Conservation (phyloP, 2,888 invertebrate genomes). For the Asteroscopus sphinx region DNA sequence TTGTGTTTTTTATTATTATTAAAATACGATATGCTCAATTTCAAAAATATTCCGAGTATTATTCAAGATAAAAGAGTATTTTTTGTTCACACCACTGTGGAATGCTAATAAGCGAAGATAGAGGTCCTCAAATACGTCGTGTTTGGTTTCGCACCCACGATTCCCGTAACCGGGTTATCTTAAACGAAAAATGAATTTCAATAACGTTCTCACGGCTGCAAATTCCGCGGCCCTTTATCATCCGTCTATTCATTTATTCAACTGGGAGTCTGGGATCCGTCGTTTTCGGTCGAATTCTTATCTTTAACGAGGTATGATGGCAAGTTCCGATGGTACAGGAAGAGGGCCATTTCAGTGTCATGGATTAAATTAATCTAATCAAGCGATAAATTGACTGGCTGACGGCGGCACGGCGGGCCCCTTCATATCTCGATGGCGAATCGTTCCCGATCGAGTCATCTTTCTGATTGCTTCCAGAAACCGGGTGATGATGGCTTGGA, state of each 20-base stretch:
- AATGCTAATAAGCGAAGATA: conserved; percentile 43
- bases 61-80: conserved; percentile 7
- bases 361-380: conserved; percentile 86
- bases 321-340: conserved; percentile 80
- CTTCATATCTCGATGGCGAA: conserved; percentile 52
- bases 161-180: conserved; percentile 35
- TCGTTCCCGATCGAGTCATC: conserved; percentile 29
- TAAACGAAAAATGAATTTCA: conserved; percentile 54
- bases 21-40: conserved; percentile 7
- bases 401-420: conserved; percentile 49
- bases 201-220: conserved; percentile 54
- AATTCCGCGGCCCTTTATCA: conserved; percentile 59
- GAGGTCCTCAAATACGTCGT: conserved; percentile 29
- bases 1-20: conserved; percentile 21
- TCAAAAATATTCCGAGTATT: conserved; percentile 9
- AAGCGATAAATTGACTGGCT: conserved; percentile 79
- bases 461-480: conserved; percentile 37
- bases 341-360: conserved; percentile 81
- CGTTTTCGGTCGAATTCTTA: conserved; percentile 75
- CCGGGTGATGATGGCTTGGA: conserved; percentile 9
- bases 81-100: conserved; percentile 28
- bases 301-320: conserved; percentile 78
- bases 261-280: conserved; percentile 61
- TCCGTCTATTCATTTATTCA: conserved; percentile 43
- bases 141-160: conserved; percentile 38